Base-by-base conservation (phyloP, 2,888 invertebrate genomes). In the Amorpha juglandis region DNA sequence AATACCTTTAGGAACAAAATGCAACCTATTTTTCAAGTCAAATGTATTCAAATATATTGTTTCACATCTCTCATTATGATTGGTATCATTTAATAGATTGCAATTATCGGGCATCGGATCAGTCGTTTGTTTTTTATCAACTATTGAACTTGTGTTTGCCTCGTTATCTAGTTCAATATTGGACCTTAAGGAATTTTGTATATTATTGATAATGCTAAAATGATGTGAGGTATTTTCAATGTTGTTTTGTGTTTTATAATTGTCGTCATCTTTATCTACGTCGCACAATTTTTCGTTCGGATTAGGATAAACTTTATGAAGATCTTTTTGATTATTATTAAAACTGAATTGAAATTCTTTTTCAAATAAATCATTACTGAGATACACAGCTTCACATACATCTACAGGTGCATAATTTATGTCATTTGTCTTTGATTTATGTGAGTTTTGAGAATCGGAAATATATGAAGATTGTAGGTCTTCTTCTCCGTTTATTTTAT, bases 1-100 rank as follows among this genome's bases (percentile, higher is more conserved):
- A 6, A 65, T 78, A 93, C 95, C 95, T 92, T 95, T 95, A 0
- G 95, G 95, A 45, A 95, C 71, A 81, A 94, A 94, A 38, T 86
- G 81, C n/a, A 82, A 82, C 74, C 95, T 87, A 72, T 85, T 85
- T 63, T 80, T 86, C 12, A 95, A 77, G 69, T 83, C 76, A 75
- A 90, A 94, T 35, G 51, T 6, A 47, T 27, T 63, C 12, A 35
- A 35, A 63, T 66, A 47, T 14, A 47, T 47, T 14, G 14, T 16
- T 8, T 27, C 35, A 47, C 35, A 27, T 16, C 62, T 65, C 35
- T 48, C 21, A 48, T 53, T 16, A 33, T 55, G 53, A 55, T 65
- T 6, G 8, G 11, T 53, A 48, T 73, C 67, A 48, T 72, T 66
- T 35, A 63, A 52, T 64, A 65, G 16, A 63, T 63, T 19, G 42